Evolutionary conservation across 2,888 invertebrate species (phyloP), one percentile per base, ranked within the genome.

Genomic region (Julus scandinavius): DNA sequence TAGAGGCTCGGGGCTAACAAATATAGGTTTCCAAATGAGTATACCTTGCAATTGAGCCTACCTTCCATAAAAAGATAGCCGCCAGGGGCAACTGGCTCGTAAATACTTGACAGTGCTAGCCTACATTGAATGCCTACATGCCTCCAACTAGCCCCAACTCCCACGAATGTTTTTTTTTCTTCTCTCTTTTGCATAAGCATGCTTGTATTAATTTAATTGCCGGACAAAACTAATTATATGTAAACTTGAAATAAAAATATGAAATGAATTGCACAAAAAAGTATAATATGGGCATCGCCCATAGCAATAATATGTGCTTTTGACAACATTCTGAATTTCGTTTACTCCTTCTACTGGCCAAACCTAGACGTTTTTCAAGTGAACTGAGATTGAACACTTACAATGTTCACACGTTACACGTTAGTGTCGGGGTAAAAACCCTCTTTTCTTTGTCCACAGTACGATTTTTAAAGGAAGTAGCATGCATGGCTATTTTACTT

Each of bases 1-100:
- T 63, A 63, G 63, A 63, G 63, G 63, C 63, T 63, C 63, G 63
- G 63, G 63, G 63, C 63, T 63, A 63, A 63, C 63, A 63, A 63
- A 63, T 63, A 63, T 63, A 63, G 63, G 63, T 63, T 63, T 63
- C 63, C 63, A 63, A 63, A 63, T 63, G 63, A 63, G 63, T 63
- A 63, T 15, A 63, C 63, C 63, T 63, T 63, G 63, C 63, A 63
- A 63, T 63, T 63, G 63, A 63, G 63, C 63, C 63, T 9, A 63
- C 63, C 63, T 63, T 63, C 63, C 63, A 63, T 63, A 63, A 63
- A 63, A 63, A 63, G 58, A 63, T 63, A 20, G 63, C 63, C 63
- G 63, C 63, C 63, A 63, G 63, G 63, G 63, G 63, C 58, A 63
- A 63, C 63, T 9, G 63, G 63, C 63, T 63, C 63, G n/a, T 63